A percentile compares a stretch with the other conserved stretches of the same genome.
phyloP scores from a whole-genome alignment of 2,888 invertebrate genomes.

The Heterodera filipjevi region DNA sequence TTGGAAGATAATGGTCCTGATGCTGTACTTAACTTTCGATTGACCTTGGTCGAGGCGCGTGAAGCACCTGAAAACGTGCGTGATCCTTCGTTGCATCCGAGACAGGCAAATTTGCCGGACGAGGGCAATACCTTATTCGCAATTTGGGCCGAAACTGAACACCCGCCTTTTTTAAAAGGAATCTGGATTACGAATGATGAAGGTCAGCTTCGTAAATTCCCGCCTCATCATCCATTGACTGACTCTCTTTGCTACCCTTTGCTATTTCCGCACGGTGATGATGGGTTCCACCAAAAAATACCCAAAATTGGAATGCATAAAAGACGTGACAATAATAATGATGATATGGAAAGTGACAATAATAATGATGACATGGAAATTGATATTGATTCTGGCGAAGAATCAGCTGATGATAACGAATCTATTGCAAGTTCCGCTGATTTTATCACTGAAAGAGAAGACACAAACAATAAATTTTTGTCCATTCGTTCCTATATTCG shows the following conservation, averaged over 20 bases:
- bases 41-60: not conserved
- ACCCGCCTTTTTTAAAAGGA: not conserved
- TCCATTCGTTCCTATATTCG: not conserved
- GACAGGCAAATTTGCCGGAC: slow-evolving; percentile 10
- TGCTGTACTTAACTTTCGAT: not conserved
- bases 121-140: slow-evolving; percentile 1
- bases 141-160: not conserved
- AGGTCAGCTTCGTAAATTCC: not conserved
- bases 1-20: not conserved
- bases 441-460: no score
- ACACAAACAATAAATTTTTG: not conserved
- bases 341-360: no score
- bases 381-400: no score
- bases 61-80: not conserved
- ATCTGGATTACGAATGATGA: slow-evolving; percentile 4
- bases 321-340: no score
- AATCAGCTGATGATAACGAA: no score
- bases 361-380: no score
- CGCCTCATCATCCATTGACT: not conserved
- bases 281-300: slow-evolving; percentile 14
- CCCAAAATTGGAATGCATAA: no score
- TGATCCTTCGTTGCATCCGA: not conserved
- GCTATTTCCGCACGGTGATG: slow-evolving; percentile 12
- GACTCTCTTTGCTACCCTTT: slow-evolving; percentile 13
- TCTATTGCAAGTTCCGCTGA: no score